Percentiles rank a stretch among this genome's conserved stretches.
phyloP scores from a whole-genome alignment of 2,797 vertebrate species.

The Malurus splendens region DNA sequence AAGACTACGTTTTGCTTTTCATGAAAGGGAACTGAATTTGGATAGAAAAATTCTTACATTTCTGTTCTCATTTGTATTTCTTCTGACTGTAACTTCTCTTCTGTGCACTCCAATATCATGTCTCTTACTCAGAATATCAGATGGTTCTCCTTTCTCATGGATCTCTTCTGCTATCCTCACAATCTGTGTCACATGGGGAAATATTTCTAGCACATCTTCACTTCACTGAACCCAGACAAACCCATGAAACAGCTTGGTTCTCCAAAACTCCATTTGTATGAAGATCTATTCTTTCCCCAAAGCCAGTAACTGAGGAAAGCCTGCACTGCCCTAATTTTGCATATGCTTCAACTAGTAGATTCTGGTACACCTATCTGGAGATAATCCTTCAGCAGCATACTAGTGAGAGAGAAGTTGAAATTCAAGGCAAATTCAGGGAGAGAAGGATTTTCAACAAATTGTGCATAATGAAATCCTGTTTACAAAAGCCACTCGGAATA shows the following conservation, averaged over 20 bases:
- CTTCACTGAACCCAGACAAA: background rate
- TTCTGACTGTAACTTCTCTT: background rate
- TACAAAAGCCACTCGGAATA: background rate
- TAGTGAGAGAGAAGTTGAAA: background rate
- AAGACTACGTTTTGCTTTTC: background rate
- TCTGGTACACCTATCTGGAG: background rate
- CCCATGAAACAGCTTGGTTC: background rate
- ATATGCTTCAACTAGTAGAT: fast-evolving
- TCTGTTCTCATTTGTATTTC: background rate
- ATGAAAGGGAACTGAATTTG: background rate
- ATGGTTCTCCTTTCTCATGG: background rate
- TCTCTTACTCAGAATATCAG: background rate
- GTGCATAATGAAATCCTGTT: background rate
- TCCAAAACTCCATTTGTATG: background rate
- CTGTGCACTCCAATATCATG: fast-evolving
- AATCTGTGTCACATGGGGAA: background rate
- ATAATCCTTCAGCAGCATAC: background rate
- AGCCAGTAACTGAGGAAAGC: background rate
- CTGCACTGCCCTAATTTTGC: background rate
- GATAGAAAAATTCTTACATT: background rate
- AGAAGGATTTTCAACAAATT: background rate
- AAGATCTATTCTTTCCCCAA: background rate
- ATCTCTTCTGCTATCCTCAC: background rate
- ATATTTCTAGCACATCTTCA: background rate
- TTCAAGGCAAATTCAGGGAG: background rate